These are phyloP conservation scores for Drosophila bunnanda DNA, from an alignment of 2,888 invertebrate genomes.

Conservation along the genomic window DNA sequence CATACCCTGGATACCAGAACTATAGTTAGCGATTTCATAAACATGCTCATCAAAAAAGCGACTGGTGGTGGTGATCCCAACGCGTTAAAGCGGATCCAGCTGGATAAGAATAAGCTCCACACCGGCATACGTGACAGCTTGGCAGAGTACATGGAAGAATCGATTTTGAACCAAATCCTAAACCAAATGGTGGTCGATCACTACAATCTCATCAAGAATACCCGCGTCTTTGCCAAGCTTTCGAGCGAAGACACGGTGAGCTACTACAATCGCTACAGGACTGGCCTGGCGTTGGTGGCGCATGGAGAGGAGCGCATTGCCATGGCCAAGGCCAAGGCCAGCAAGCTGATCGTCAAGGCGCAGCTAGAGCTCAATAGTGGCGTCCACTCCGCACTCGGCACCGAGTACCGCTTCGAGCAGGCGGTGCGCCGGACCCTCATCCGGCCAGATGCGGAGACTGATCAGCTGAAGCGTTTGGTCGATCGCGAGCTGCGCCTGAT, in stretches of 20 bases:
- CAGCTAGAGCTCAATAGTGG: constrained; percentile 39
- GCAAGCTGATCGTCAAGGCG: constrained; percentile 28
- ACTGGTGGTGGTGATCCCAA: not conserved
- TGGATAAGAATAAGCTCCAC: constrained; percentile 65
- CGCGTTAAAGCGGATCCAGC: constrained; percentile 27
- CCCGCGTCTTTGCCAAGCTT: constrained; percentile 52
- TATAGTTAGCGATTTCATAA: not conserved
- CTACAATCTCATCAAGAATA: constrained; percentile 66
- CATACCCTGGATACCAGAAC: rapidly evolving
- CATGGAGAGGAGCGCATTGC: constrained; percentile 24
- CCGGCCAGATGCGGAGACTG: constrained; percentile 26
- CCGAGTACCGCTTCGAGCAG: constrained; percentile 47
- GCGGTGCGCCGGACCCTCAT: constrained; percentile 10
- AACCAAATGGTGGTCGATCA: constrained; percentile 67
- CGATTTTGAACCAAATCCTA: constrained; percentile 17
- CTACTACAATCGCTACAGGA: constrained; percentile 42
- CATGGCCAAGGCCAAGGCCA: constrained; percentile 23
- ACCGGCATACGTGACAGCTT: not conserved
- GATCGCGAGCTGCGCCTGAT: constrained; percentile 55
- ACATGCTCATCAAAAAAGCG: not conserved
- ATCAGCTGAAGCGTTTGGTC: constrained; percentile 5
- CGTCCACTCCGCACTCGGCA: not conserved
- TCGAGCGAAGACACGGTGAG: rapidly evolving
- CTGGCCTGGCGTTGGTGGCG: constrained; percentile 55
- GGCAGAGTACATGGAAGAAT: not conserved